Percentiles rank a stretch among this genome's conserved stretches.
Conservation (phyloP, 2,797 vertebrate genomes). For the Sarcophilus harrisii region DNA sequence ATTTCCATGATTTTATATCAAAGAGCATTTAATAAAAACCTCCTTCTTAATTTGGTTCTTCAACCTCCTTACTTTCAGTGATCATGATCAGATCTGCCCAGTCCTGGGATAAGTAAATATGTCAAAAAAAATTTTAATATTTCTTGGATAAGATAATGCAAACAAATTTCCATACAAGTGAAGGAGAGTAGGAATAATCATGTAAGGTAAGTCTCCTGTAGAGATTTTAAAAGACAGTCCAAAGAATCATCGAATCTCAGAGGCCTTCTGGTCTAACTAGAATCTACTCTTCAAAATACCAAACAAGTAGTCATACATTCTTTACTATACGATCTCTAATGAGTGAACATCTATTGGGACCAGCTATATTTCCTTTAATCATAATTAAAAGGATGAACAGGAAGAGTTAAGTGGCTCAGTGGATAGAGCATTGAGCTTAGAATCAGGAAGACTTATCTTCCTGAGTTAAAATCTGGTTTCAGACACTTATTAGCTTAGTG, state of each 20-base stretch:
- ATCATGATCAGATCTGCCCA: slow-evolving; percentile 75
- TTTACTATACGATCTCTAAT: background rate
- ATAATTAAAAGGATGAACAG: background rate
- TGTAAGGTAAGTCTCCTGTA: no score
- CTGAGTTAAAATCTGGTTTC: background rate
- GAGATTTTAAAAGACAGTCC: slow-evolving; percentile 10
- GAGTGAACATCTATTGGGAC: background rate
- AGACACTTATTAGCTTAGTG: background rate
- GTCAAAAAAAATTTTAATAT: slow-evolving; percentile 79
- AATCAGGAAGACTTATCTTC: no score
- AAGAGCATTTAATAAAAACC: background rate
- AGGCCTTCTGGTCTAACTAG: background rate
- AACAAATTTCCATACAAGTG: slow-evolving; percentile 73
- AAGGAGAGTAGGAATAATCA: slow-evolving; percentile 77
- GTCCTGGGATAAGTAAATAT: slow-evolving; percentile 80
- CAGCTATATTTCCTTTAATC: background rate
- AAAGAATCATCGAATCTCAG: background rate
- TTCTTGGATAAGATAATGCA: slow-evolving; percentile 77
- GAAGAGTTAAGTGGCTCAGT: background rate
- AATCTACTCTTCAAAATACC: background rate
- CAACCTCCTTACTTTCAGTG: slow-evolving; percentile 79
- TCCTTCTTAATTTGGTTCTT: slow-evolving; percentile 75
- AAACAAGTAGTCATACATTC: background rate
- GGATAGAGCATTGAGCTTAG: background rate
- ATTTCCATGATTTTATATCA: background rate